These are phyloP conservation scores for Aleiodes sp. DNA, from an alignment of 1,140 invertebrate species.

Conservation along the genomic window DNA sequence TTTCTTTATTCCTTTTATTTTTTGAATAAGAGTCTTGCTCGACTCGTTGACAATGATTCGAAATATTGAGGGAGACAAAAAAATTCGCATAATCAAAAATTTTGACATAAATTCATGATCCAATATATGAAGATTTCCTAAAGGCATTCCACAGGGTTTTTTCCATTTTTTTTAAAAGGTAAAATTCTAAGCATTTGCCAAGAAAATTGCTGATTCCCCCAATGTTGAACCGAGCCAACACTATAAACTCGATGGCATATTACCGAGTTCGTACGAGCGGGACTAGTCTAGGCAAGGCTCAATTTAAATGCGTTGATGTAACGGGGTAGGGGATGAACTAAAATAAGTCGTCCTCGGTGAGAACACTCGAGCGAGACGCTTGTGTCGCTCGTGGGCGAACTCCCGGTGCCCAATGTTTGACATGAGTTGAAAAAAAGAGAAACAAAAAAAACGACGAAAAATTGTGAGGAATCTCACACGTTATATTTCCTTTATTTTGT, in stretches of 20 bases:
- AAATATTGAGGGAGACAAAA: too few species aligned
- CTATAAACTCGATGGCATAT: not conserved
- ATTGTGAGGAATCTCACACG: not conserved
- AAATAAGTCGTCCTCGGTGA: conserved; percentile 35
- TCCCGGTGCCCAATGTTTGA: conserved; percentile 3
- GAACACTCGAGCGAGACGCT: conserved; percentile 21
- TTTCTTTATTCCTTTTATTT: too few species aligned
- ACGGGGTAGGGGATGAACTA: conserved; percentile 21
- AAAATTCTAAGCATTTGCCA: too few species aligned
- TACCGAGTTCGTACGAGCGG: not conserved
- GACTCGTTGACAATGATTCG: too few species aligned
- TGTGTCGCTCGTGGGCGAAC: conserved; percentile 9
- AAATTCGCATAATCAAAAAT: too few species aligned
- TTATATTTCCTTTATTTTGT: too few species aligned
- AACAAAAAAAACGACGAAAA: not conserved
- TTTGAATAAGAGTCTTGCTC: too few species aligned
- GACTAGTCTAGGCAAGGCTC: conserved; percentile 28
- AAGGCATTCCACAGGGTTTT: too few species aligned
- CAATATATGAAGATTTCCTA: too few species aligned
- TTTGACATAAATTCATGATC: too few species aligned
- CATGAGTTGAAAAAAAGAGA: not conserved
- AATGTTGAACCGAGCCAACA: not conserved
- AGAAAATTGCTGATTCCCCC: conserved; percentile 19
- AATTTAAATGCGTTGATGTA: conserved; percentile 30
- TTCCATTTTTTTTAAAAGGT: too few species aligned